Conservation (phyloP, 2,113 vertebrate genomes). For the Anhinga anhinga region DNA sequence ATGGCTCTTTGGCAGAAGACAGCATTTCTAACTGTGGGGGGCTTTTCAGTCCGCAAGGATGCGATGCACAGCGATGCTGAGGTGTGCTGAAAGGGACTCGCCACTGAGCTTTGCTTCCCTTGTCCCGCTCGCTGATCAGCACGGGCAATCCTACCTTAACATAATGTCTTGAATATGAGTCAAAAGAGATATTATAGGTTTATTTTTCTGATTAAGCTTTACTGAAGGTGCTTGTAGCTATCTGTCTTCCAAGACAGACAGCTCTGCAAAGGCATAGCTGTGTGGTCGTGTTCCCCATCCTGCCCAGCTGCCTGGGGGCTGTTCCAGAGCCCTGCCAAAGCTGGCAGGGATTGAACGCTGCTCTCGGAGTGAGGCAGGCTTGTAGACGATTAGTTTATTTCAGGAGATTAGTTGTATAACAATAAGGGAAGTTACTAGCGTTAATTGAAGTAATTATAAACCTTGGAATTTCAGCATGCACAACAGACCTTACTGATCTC, state of each 20-base stretch:
- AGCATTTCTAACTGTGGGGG: background rate
- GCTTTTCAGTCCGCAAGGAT: background rate
- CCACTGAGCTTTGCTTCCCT: background rate
- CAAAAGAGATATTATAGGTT: background rate
- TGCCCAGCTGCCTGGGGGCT: background rate
- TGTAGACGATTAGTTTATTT: background rate
- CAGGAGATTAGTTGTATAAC: background rate
- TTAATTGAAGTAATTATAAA: background rate
- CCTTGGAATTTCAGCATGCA: background rate
- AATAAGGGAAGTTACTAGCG: background rate
- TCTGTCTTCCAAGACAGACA: background rate
- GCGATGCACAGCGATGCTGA: background rate
- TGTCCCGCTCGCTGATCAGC: background rate
- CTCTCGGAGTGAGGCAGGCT: background rate
- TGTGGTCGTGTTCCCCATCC: background rate
- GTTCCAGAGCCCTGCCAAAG: background rate
- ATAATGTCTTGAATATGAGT: background rate
- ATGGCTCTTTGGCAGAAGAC: background rate
- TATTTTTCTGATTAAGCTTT: background rate
- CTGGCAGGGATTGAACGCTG: accelerated
- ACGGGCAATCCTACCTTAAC: background rate
- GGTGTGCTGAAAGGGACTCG: background rate
- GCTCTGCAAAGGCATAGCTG: background rate
- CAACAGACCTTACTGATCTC: background rate
- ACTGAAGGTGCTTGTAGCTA: background rate